Evolutionary conservation across 64 coral and sea anemone species (phyloP).

Genomic region (Pocillopora verrucosa): DNA sequence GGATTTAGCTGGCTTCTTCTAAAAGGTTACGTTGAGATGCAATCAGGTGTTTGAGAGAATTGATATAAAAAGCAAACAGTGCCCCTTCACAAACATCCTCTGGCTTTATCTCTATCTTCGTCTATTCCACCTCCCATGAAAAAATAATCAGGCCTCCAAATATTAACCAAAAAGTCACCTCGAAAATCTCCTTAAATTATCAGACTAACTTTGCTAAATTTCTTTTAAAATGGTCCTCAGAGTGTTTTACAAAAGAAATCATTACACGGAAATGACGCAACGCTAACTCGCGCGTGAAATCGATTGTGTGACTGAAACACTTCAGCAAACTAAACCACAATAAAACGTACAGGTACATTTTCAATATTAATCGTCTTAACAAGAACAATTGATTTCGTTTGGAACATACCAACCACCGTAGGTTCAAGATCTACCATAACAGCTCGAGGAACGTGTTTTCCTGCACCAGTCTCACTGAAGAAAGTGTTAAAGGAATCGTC

Average conservation of each 20-base stretch:
- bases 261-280: neutral
- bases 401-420: constrained; percentile 11
- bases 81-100: no score
- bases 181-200: no score
- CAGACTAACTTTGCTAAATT: no score
- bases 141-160: no score
- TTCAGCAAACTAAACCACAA: neutral
- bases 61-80: no score
- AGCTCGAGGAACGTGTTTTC: constrained; percentile 22
- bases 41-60: no score
- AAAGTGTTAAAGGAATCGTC: constrained; percentile 17
- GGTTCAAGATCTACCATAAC: constrained; percentile 15
- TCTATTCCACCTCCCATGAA: no score
- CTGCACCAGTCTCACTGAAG: constrained; percentile 5
- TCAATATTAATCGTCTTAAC: constrained; percentile 3
- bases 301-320: neutral
- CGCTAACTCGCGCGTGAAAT: neutral
- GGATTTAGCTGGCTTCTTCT: no score
- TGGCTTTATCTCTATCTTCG: no score
- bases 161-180: no score
- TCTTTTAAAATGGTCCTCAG: no score
- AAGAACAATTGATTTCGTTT: neutral
- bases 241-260: neutral
- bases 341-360: constrained; percentile 6
- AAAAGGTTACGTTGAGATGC: no score